Conservation (phyloP, 2,113 vertebrate species). For the Tetraodon nigroviridis region DNA sequence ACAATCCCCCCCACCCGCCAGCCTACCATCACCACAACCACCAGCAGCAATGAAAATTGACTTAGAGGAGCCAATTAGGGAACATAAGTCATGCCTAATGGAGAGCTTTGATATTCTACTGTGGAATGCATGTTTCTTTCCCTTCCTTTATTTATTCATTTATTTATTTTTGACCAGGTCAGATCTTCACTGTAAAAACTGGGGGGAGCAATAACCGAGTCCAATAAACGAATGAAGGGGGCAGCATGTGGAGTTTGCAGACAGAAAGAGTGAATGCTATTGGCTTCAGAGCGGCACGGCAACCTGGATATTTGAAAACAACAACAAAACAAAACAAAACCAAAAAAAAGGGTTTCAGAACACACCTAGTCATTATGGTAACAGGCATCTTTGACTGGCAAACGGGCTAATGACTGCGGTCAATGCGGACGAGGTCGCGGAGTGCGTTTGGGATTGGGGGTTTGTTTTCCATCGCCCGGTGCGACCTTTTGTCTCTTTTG, state of each 20-base stretch:
- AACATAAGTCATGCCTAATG: conserved; percentile 12
- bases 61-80: conserved; percentile 31
- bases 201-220: conserved; percentile 22
- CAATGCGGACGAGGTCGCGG: conserved; percentile 53
- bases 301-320: conserved; percentile 53
- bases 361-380: conserved; percentile 70
- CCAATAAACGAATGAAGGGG: conserved; percentile 40
- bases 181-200: neutral
- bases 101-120: conserved; percentile 19
- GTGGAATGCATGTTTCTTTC: too few relatives aligned
- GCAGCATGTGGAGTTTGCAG: conserved; percentile 23
- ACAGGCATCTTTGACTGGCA: conserved; percentile 62
- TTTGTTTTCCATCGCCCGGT: conserved; percentile 27
- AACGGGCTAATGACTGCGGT: conserved; percentile 68
- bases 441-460: conserved; percentile 40
- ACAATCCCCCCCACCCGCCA: conserved; percentile 22
- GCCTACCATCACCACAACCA: neutral
- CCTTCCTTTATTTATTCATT: too few relatives aligned
- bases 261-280: conserved; percentile 21
- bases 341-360: conserved; percentile 29
- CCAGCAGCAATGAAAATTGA: conserved; percentile 11
- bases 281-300: conserved; percentile 30
- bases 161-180: too few relatives aligned
- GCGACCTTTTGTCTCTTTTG: conserved; percentile 27
- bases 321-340: neutral